Evolutionary conservation across 2,113 vertebrate genomes (phyloP), one percentile per base, ranked within the genome.

Genomic region (Theristicus caerulescens): DNA sequence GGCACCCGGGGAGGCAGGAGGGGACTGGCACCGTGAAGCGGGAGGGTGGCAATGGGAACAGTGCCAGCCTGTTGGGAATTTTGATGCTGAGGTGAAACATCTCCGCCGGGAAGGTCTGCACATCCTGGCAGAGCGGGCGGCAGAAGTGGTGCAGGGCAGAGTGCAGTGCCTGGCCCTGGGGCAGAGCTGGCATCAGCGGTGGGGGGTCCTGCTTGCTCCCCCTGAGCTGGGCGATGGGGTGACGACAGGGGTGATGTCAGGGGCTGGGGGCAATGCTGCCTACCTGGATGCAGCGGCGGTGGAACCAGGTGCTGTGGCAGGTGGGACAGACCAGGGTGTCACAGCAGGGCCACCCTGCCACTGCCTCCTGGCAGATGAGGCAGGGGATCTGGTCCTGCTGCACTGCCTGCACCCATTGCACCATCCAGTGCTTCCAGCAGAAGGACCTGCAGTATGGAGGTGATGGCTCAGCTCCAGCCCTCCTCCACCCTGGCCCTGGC

Each of bases 21-120:
- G 24, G 9, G 6, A 12, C 3, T 2, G 2, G 12, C 22, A 18
- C 77, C 3, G 4, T 2, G 14, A 59, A 52, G 26, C 2, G 9
- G 25, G 10, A 55, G 22, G 15, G 26, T 32, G 49, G 58, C 20
- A 31, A 31, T 2, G 10, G 5, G 7, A 12, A 42, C 5, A 16
- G 32, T 7, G 7, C 32, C 1, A 2, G 42, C 74, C 64, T 92
- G 47, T 65, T 27, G 0, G 77, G 78, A 44, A 82, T 88, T 38
- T 77, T 77, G 64, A 65, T 88, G 57, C 71, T 36, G 4, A 93
- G 34, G 36, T 13, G 16, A 15, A 65, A 83, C 58, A 88, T 93
- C 58, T 83, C 78, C 0, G 2, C 6, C 17, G 36, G 69, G 44
- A 81, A 85, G 8, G 15, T 16, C 1, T 4, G 26, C 58, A 20